Base-by-base conservation (phyloP, 2,888 invertebrate genomes). In the Thymelicus acteon region DNA sequence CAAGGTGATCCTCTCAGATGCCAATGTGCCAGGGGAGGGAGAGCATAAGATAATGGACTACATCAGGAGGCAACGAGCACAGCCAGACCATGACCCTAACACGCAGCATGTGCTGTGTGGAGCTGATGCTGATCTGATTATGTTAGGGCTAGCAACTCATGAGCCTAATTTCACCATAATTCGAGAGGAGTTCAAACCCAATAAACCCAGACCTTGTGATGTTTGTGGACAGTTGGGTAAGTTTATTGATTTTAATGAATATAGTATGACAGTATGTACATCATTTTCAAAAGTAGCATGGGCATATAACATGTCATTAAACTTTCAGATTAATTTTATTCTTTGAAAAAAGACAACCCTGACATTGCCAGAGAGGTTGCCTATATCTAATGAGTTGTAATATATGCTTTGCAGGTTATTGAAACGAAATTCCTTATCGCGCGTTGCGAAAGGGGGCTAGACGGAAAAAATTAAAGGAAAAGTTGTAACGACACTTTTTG, bases 1-100 rank as follows among this genome's bases (percentile, higher is more conserved):
- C 74, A 98, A 98, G 90, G 97, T 98, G 8, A 98, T 99, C 80
- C 94, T 99, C n/a, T 99, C 99, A 2, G 99, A 99, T 89, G 99
- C 99, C 0, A 99, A 99, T 89, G 99, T 98, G 6, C 99, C 99
- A 0, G 99, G 99, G 7, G 99, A 99, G 90, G 99, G 99, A 0
- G 99, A 99, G 90, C 99, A 99, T 88, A 99, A 99, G 94, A 99
- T 99, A 79, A 99, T 99, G 99, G 99, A 99, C 91, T 99, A 96
- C 85, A 98, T 99, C 78, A 95, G 99, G n/a, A 96, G 96, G 80
- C 99, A 99, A 91, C 96, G 99, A 88, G 97, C 97, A 8, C 98
- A 98, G 86, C 98, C 98, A 0, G 97, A 98, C 87, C 99, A 99
- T 90, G 98, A 99, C 90, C 98, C 99, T 0, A 99, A 99, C 89